Evolutionary conservation across 2,797 vertebrate genomes (phyloP).

Genomic region (Clarias laeviceps): DNA sequence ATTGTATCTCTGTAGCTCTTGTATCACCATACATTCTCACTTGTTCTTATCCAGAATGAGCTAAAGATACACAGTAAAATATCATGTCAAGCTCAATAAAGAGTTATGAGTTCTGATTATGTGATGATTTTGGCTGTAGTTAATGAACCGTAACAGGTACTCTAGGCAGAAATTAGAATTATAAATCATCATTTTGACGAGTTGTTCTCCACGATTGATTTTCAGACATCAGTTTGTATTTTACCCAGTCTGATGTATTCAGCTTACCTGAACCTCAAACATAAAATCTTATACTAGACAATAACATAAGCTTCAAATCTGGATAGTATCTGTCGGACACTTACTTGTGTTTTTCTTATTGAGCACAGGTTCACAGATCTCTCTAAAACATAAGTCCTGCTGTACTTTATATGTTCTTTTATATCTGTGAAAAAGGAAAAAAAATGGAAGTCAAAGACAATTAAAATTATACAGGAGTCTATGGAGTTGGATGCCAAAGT

Average conservation of each 20-base stretch:
- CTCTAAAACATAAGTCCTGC: conserved; percentile 90
- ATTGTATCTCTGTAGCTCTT: neutral
- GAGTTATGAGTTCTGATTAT: conserved; percentile 1
- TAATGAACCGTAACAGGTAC: conserved; percentile 7
- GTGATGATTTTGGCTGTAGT: neutral
- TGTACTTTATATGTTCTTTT: conserved; percentile 89
- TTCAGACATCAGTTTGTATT: conserved; percentile 13
- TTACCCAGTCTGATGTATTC: neutral
- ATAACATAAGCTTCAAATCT: neutral
- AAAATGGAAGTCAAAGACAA: neutral
- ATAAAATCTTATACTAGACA: neutral
- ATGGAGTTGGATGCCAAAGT: neutral
- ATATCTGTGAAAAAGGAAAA: conserved; percentile 80
- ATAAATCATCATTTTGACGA: conserved; percentile 24
- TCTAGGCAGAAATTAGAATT: conserved; percentile 3
- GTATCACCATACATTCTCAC: neutral
- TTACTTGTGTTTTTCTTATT: conserved; percentile 74
- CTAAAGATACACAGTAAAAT: neutral
- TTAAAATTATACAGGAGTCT: neutral
- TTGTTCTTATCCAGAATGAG: neutral
- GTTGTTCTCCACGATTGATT: neutral
- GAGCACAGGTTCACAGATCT: conserved; percentile 82
- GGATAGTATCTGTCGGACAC: conserved; percentile 57
- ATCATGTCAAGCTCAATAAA: neutral
- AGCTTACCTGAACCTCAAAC: neutral